Conservation (phyloP, 2,888 invertebrate species). For the Dorcus parallelipipedus region DNA sequence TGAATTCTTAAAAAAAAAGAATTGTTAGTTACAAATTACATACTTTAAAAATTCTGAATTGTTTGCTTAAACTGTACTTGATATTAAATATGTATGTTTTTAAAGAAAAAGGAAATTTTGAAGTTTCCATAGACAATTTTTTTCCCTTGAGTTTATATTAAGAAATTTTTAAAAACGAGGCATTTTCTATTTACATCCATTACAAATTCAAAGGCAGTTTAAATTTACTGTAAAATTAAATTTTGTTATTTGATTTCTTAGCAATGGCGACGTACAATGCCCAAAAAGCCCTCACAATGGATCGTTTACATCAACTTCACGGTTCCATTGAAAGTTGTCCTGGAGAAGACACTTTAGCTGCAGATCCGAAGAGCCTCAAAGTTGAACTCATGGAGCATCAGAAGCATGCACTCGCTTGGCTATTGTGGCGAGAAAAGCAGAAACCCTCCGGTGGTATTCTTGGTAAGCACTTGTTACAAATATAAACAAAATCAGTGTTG, state of each 20-base stretch:
- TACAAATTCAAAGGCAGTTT: neutral
- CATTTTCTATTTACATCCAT: too few species aligned
- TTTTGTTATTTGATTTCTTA: slow-evolving; percentile 26
- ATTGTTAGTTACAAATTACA: neutral
- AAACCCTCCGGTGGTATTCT: slow-evolving; percentile 83
- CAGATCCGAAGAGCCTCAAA: slow-evolving; percentile 62
- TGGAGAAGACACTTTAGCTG: slow-evolving; percentile 54
- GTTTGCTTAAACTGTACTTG: too few species aligned
- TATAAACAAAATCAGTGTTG: neutral
- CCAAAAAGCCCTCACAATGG: slow-evolving; percentile 67
- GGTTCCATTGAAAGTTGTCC: slow-evolving; percentile 68
- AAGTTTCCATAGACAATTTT: too few species aligned
- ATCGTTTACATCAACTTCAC: slow-evolving; percentile 69
- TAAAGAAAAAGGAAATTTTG: too few species aligned
- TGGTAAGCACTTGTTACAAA: slow-evolving; percentile 50
- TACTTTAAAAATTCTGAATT: too few species aligned
- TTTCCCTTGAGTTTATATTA: too few species aligned
- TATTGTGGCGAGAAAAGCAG: slow-evolving; percentile 86
- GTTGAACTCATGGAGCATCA: slow-evolving; percentile 79
- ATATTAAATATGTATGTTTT: too few species aligned
- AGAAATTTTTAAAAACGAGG: too few species aligned
- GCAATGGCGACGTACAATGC: slow-evolving; percentile 67
- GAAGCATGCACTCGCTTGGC: slow-evolving; percentile 81
- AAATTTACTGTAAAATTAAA: neutral
- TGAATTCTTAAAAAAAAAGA: neutral